Evolutionary conservation across 2,888 invertebrate genomes (phyloP), one percentile per base, ranked within the genome.

Genomic region (Sinopyrophorus schimmeli): DNA sequence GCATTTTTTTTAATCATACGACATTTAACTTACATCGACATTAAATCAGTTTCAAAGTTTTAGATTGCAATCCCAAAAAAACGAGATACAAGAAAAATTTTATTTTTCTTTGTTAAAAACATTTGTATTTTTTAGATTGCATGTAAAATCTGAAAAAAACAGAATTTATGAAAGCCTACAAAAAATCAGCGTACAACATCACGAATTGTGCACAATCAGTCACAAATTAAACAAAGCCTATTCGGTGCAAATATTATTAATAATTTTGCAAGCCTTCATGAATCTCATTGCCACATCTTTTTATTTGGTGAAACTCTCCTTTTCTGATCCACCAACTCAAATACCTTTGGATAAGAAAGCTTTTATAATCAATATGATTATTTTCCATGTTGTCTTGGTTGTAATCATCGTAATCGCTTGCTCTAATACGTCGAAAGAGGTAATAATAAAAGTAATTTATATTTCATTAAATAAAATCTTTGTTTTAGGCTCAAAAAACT

Each of bases 401-500:
- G 11, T 28, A 1, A 9, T 35, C 7, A 24, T 41, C 12, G 17
- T 24, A 10, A 14, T 6, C 2, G 23, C 41, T 10, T 47, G 47
- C 20, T 34, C 47, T 2, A 41, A 23, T 16, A 47, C 47, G 14
- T 10, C 40, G 5, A 21, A 30, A 12, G 34, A 47, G 23, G 47
- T 41, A 35, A 35, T n/a, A n/a, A n/a, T n/a, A n/a, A n/a, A n/a
- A 4, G 9, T 24, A 21, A 20, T 31, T 3, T 16, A 1, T 23
- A 15, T n/a, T 5, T 11, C 15, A 3, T 28, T 28, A 2, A 9
- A 4, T 20, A 16, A 9, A n/a, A 28, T 4, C 17, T 23, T n/a
- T 5, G 10, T 47, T 40, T 28, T 28, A 47, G 47, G 41, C 47
- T 9, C 18, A 28, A 10, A 41, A 21, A 30, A 35, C 30, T 17